Evolutionary conservation across 2,888 invertebrate species (phyloP).

Genomic region (Tricholauxania praeusta): DNA sequence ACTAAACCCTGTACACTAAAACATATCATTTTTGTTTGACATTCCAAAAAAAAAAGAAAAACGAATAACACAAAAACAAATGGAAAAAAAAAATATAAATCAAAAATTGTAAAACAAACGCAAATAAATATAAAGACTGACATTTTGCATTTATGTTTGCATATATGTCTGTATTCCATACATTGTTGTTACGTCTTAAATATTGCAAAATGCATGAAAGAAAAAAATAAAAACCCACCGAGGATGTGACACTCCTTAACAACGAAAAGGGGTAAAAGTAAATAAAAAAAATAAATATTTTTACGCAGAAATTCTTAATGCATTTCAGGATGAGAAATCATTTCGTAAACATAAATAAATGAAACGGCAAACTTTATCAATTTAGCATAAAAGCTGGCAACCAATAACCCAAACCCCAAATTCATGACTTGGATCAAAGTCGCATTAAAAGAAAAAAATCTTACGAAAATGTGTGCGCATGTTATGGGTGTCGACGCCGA

Average conservation of each 20-base stretch:
- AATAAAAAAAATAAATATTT: background rate
- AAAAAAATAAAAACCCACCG: background rate
- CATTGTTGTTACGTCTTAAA: too few species aligned
- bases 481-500: too few species aligned
- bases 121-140: too few species aligned
- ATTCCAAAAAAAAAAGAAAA: too few species aligned
- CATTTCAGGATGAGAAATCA: slow-evolving; percentile 17
- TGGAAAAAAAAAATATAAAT: too few species aligned
- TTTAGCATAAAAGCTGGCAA: slow-evolving; percentile 14
- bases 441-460: background rate
- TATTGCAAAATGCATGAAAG: background rate
- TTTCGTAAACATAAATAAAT: slow-evolving; percentile 19
- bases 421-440: background rate
- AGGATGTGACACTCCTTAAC: slow-evolving; percentile 19
- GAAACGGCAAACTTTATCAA: slow-evolving; percentile 22
- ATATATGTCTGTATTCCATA: background rate
- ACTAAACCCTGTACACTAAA: too few species aligned
- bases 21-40: too few species aligned
- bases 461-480: too few species aligned
- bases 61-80: too few species aligned
- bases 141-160: slow-evolving; percentile 10
- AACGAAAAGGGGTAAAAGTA: background rate
- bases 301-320: slow-evolving; percentile 21
- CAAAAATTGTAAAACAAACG: too few species aligned
- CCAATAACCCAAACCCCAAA: background rate